Evolutionary conservation across 2,113 vertebrate species (phyloP), one percentile per base, ranked within the genome.

Genomic region (Neotoma lepida): DNA sequence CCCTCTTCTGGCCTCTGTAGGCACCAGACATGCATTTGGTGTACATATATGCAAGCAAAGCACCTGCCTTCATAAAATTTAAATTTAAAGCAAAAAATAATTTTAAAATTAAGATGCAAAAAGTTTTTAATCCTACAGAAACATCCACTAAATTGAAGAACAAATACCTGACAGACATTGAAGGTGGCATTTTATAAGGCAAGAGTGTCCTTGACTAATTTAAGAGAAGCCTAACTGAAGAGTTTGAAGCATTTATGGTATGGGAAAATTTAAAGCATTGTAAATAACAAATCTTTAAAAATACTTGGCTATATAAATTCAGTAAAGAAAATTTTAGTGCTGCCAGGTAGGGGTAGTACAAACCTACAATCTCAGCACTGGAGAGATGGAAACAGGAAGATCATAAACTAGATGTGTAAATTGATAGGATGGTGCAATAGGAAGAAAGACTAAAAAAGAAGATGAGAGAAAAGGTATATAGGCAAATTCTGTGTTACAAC

Each of bases 131-230:
- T 84, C 56, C n/a, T 49, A 24, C 9, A 86, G 35, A 76, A 28
- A 63, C 41, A 73, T 20, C 24, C n/a, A 93, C 46, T 58, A 93
- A 95, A 86, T 24, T 91, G 51, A 92, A 71, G 33, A 89, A 68
- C 13, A 80, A 90, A 92, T 88, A 74, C 26, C 51, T 44, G 88
- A 91, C 24, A 56, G 15, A 15, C n/a, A 90, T 30, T 56, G 49
- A 24, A 73, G 76, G 41, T 77, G 63, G 51, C 51, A 51, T 51
- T 51, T 41, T n/a, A n/a, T 10, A 94, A 44, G 86, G 20, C 92
- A 90, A 26, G 5, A 2, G 18, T 85, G 3, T 54, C 56, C 5
- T 70, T 90, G 28, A n/a, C 51, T 51, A 51, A 51, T 51, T 51
- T 51, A 51, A 51, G 51, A 51, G 51, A 51, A 51, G 51, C 6